phyloP scores from a whole-genome alignment of 2,888 invertebrate species.

The Coenonympha glycerion region DNA sequence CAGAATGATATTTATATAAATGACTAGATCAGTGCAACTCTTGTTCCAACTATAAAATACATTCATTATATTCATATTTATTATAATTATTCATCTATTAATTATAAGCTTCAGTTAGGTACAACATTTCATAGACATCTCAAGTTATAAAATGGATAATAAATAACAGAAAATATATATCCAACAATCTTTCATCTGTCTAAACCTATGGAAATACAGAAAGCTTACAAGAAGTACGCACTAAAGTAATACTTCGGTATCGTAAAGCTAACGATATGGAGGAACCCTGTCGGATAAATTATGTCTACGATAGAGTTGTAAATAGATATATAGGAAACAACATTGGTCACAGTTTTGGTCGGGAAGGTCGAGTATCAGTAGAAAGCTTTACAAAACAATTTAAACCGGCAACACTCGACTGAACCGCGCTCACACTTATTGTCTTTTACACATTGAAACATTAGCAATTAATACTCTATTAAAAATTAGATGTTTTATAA shows the following conservation, averaged over 20 bases:
- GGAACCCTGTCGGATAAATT: slow-evolving; percentile 74
- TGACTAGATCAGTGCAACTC: slow-evolving; percentile 28
- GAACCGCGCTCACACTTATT: slow-evolving; percentile 59
- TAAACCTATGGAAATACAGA: slow-evolving; percentile 66
- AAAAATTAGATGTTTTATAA: slow-evolving; percentile 57
- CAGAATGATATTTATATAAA: slow-evolving; percentile 24
- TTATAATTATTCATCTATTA: slow-evolving; percentile 20
- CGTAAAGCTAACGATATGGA: slow-evolving; percentile 75
- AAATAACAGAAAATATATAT: slow-evolving; percentile 37
- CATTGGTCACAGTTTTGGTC: slow-evolving; percentile 62
- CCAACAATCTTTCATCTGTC: slow-evolving; percentile 44
- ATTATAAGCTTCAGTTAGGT: slow-evolving; percentile 16
- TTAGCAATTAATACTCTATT: slow-evolving; percentile 28
- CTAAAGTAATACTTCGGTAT: slow-evolving; percentile 71
- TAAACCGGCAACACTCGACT: slow-evolving; percentile 54
- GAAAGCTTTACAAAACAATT: slow-evolving; percentile 51
- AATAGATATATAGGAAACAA: slow-evolving; percentile 58
- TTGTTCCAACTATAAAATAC: slow-evolving; percentile 13
- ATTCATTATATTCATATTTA: background rate
- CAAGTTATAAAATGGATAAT: slow-evolving; percentile 19
- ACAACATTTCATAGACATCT: slow-evolving; percentile 25
- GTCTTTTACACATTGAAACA: slow-evolving; percentile 44
- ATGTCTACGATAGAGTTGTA: slow-evolving; percentile 57
- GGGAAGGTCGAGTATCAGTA: slow-evolving; percentile 53
- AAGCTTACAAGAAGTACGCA: slow-evolving; percentile 53